Evolutionary conservation across 2,888 invertebrate genomes (phyloP).

Genomic region (Acronicta aceris): DNA sequence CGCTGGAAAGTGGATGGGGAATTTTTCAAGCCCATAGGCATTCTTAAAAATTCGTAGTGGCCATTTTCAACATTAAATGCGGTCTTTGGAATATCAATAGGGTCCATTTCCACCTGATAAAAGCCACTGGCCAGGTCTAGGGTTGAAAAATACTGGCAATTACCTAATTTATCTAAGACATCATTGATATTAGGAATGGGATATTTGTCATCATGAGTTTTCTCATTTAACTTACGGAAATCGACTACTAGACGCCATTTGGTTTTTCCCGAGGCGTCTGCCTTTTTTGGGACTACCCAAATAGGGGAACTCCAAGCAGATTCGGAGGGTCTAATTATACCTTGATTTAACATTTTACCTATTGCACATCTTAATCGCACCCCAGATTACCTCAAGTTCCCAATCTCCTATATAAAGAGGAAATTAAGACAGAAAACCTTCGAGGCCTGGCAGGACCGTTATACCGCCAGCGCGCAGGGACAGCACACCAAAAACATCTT

Average conservation of each 20-base stretch:
- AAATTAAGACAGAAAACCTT: too few species aligned
- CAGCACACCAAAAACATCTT: too few species aligned
- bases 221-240: not conserved
- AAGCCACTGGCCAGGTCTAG: slow-evolving; percentile 18
- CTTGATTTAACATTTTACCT: not conserved
- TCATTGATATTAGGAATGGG: not conserved
- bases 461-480: too few species aligned
- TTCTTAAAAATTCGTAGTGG: slow-evolving; percentile 57
- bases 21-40: slow-evolving; percentile 15
- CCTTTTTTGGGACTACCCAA: not conserved
- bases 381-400: too few species aligned
- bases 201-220: not conserved
- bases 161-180: slow-evolving; percentile 3
- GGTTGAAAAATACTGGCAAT: slow-evolving; percentile 4
- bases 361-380: too few species aligned
- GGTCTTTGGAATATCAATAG: slow-evolving; percentile 12
- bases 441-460: too few species aligned
- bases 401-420: too few species aligned
- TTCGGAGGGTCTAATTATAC: not conserved
- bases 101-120: slow-evolving; percentile 25
- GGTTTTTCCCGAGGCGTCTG: not conserved
- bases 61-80: slow-evolving; percentile 57
- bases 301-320: not conserved
- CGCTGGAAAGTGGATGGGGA: not conserved
- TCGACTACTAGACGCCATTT: slow-evolving; percentile 2